Evolutionary conservation across 2,888 invertebrate genomes (phyloP).

Genomic region (Agrochola lota): DNA sequence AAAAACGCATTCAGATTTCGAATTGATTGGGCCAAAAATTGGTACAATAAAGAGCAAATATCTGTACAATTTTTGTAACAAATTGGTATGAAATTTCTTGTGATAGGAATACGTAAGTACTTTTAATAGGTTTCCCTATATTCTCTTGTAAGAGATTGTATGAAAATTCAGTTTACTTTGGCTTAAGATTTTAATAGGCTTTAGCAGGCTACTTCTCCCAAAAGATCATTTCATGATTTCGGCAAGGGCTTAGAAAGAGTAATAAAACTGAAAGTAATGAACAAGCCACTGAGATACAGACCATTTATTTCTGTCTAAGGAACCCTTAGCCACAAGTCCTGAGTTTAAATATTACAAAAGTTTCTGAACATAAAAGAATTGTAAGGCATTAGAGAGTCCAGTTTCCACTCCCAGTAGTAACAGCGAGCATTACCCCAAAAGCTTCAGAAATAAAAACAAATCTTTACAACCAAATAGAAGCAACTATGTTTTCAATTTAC

Average conservation of each 20-base stretch:
- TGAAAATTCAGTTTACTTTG: conserved; percentile 18
- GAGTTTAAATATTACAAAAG: conserved; percentile 56
- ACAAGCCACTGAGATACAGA: conserved; percentile 47
- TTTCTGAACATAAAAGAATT: conserved; percentile 56
- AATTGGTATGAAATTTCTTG: conserved; percentile 57
- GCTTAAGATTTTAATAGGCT: conserved; percentile 6
- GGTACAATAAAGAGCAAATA: conserved; percentile 61
- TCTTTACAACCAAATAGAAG: conserved; percentile 54
- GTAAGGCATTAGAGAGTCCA: conserved; percentile 51
- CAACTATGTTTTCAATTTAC: conserved; percentile 66
- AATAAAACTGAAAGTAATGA: conserved; percentile 51
- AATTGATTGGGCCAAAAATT: conserved; percentile 66
- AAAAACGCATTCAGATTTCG: conserved; percentile 61
- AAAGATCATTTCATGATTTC: conserved; percentile 37
- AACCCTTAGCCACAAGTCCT: conserved; percentile 44
- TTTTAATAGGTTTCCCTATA: conserved; percentile 15
- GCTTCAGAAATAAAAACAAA: conserved; percentile 59
- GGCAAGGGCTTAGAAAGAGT: conserved; percentile 30
- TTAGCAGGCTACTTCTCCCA: background rate
- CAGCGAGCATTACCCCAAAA: conserved; percentile 42
- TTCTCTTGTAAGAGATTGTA: conserved; percentile 15
- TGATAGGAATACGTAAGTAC: conserved; percentile 36
- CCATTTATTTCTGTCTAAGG: conserved; percentile 57
- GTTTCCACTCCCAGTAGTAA: conserved; percentile 39
- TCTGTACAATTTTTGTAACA: conserved; percentile 57